Percentiles rank a stretch among this genome's conserved stretches.
Evolutionary conservation across 2,797 vertebrate genomes (phyloP).

Genomic region (Manis pentadactyla): DNA sequence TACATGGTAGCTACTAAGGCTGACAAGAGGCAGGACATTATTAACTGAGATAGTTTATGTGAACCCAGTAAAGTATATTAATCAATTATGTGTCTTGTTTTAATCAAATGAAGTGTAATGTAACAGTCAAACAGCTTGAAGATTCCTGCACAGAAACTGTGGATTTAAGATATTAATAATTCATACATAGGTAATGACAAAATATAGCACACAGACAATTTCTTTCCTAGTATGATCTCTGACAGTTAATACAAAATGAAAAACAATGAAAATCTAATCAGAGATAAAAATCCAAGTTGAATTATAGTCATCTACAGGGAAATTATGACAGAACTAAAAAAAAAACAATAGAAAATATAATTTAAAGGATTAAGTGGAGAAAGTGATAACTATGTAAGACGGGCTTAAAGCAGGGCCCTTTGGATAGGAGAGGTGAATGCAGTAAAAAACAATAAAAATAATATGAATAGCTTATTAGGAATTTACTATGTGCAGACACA

Average conservation of each 20-base stretch:
- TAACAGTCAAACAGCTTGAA: not conserved
- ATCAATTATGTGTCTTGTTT: not conserved
- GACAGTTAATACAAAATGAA: conserved; percentile 28
- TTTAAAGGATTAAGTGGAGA: conserved; percentile 39
- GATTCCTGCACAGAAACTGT: conserved; percentile 6
- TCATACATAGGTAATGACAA: not conserved
- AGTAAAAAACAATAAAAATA: not conserved
- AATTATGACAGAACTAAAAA: not conserved
- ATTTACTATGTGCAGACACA: not conserved
- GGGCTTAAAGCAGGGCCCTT: not conserved
- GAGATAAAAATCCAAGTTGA: conserved; percentile 10
- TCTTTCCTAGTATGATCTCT: conserved; percentile 36
- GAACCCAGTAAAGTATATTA: conserved; percentile 1
- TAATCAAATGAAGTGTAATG: conserved; percentile 12
- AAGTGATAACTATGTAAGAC: not conserved
- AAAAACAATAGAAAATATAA: not conserved
- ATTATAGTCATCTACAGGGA: not conserved
- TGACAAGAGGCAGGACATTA: not conserved
- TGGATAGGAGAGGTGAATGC: not conserved
- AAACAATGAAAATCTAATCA: conserved; percentile 14
- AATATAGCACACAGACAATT: not conserved
- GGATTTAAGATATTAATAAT: conserved; percentile 41
- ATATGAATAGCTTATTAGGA: not conserved
- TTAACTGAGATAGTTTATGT: not conserved
- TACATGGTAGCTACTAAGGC: not conserved